phyloP scores from a whole-genome alignment of 1,140 invertebrate species.

The Ylistrum balloti region DNA sequence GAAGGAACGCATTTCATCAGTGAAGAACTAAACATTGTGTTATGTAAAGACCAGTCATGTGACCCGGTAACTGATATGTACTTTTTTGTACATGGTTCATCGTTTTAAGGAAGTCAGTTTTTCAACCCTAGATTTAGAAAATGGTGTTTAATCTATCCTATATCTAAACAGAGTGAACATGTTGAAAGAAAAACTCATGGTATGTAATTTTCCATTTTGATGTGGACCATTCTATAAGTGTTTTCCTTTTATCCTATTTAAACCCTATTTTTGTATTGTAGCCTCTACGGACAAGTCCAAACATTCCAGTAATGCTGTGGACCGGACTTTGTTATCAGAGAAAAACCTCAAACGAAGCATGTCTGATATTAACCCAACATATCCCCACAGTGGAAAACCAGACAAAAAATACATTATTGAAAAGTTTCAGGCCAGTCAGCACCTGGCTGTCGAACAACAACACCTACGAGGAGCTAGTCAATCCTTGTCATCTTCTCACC shows the following conservation, averaged over 20 bases:
- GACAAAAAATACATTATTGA: constrained; percentile 64
- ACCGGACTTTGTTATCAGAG: not conserved
- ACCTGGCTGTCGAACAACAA: constrained; percentile 44
- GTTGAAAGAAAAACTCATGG: too few relatives aligned
- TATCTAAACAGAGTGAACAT: too few relatives aligned
- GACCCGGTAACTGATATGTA: too few relatives aligned
- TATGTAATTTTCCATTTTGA: too few relatives aligned
- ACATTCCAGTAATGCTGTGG: constrained; percentile 19
- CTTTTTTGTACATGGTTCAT: too few relatives aligned
- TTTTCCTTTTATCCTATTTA: too few relatives aligned
- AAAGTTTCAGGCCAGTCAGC: constrained; percentile 63
- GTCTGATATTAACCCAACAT: not conserved
- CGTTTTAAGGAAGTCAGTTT: too few relatives aligned
- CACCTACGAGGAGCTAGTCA: constrained; percentile 38
- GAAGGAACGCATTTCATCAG: too few relatives aligned
- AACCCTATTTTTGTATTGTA: not conserved
- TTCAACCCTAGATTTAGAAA: too few relatives aligned
- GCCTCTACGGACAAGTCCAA: not conserved
- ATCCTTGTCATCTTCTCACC: constrained; percentile 36
- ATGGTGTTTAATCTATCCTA: too few relatives aligned
- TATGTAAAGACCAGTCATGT: too few relatives aligned
- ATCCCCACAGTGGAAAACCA: constrained; percentile 59
- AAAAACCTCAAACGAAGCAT: constrained; percentile 40
- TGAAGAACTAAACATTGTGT: too few relatives aligned
- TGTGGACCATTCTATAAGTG: not conserved